Evolutionary conservation across 2,113 vertebrate genomes (phyloP).

Genomic region (Pica pica): DNA sequence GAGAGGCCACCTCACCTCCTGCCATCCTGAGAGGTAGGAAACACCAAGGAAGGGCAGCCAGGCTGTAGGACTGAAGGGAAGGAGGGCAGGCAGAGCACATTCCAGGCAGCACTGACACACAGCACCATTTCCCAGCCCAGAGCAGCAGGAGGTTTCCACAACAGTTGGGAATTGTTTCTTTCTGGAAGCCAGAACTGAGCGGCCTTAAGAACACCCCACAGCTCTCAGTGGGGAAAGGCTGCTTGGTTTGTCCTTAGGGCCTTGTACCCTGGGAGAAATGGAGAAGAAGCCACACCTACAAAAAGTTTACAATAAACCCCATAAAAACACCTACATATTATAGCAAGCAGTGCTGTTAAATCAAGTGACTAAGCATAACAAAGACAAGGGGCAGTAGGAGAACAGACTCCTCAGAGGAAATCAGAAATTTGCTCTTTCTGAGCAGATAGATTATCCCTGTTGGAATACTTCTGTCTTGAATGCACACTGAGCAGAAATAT

Average conservation of each 20-base stretch:
- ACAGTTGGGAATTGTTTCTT: neutral
- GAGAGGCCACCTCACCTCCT: neutral
- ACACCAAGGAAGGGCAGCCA: too few relatives aligned
- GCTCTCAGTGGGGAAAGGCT: neutral
- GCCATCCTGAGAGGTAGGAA: neutral
- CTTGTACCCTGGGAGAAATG: neutral
- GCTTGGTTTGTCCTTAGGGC: neutral
- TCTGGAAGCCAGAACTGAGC: neutral
- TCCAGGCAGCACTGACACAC: neutral
- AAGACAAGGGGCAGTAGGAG: neutral
- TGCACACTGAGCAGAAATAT: neutral
- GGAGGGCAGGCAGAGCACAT: neutral
- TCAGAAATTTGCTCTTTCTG: neutral
- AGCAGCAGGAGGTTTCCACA: neutral
- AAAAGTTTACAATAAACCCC: neutral
- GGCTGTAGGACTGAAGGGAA: neutral
- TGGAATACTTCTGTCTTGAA: neutral
- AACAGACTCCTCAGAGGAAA: neutral
- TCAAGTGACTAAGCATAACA: neutral
- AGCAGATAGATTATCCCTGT: neutral
- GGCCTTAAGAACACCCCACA: neutral
- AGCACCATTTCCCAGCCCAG: neutral
- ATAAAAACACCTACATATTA: neutral
- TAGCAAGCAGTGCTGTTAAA: neutral
- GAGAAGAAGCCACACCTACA: neutral